These are phyloP conservation scores for Coracopsis vasa DNA, from an alignment of 2,113 vertebrate genomes.

Conservation along the genomic window DNA sequence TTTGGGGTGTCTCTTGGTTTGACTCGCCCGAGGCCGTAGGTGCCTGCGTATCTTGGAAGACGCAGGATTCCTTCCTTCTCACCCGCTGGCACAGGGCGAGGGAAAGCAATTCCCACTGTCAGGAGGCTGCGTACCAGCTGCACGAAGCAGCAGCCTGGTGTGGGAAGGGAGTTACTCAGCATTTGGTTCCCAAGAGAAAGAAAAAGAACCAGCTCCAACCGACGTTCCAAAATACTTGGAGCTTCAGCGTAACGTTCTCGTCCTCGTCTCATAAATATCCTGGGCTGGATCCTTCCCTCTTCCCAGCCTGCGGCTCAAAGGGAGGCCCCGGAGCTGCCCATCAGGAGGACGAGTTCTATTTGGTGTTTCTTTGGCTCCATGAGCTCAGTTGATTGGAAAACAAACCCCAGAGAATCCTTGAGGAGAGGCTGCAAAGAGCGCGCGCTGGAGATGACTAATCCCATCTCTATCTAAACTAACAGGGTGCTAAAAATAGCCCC, in stretches of 20 bases:
- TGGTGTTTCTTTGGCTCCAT: conserved; percentile 28
- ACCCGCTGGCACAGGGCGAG: background rate
- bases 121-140: background rate
- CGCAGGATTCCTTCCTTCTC: background rate
- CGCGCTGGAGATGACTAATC: conserved; percentile 59
- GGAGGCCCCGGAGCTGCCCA: background rate
- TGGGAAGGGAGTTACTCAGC: conserved; percentile 57
- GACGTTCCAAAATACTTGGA: conserved; percentile 52
- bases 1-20: background rate
- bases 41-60: background rate
- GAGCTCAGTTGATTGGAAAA: conserved; percentile 53
- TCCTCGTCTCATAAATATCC: background rate
- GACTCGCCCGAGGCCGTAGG: background rate
- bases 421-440: conserved; percentile 55
- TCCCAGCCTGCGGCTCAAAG: background rate
- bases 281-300: background rate
- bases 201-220: background rate
- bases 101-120: conserved; percentile 34
- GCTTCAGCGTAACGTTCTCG: background rate
- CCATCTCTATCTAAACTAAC: conserved; percentile 45
- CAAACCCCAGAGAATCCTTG: conserved; percentile 55
- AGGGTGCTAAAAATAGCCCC: conserved; percentile 42
- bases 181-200: background rate
- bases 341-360: conserved; percentile 8
- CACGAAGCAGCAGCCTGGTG: background rate